phyloP scores from a whole-genome alignment of 2,888 invertebrate genomes.

The Eurytoma californica region DNA sequence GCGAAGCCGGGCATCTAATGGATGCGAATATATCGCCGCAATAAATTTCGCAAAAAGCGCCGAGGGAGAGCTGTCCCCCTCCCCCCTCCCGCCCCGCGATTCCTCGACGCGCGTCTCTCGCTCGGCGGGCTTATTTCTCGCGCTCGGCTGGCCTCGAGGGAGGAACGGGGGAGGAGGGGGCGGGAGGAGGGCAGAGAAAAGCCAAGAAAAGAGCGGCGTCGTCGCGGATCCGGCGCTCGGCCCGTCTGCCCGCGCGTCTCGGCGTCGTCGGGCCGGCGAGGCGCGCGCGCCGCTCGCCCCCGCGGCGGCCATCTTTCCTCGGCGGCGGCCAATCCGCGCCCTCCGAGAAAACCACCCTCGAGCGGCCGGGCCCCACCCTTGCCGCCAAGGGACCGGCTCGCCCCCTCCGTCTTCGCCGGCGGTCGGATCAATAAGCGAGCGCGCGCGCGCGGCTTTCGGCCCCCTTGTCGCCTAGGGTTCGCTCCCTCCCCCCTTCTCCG shows the following conservation, averaged over 20 bases:
- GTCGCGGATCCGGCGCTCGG: conserved; percentile 67
- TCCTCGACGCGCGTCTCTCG: conserved; percentile 53
- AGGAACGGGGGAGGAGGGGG: conserved; percentile 23
- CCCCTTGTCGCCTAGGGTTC: background rate
- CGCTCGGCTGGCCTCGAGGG: conserved; percentile 38
- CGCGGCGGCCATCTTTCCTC: conserved; percentile 72
- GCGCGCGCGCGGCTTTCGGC: conserved; percentile 30
- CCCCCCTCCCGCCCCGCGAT: conserved; percentile 43
- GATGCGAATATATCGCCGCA: conserved; percentile 75
- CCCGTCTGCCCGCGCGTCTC: conserved; percentile 67
- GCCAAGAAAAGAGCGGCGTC: conserved; percentile 62
- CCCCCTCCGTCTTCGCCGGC: conserved; percentile 4
- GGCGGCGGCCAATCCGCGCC: conserved; percentile 66
- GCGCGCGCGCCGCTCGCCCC: conserved; percentile 52
- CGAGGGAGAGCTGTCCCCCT: conserved; percentile 54
- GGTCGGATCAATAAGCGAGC: conserved; percentile 48
- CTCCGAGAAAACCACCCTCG: conserved; percentile 67
- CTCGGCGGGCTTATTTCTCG: conserved; percentile 63
- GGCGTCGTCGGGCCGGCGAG: background rate
- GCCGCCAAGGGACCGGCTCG: conserved; percentile 22
- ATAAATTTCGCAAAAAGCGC: conserved; percentile 74
- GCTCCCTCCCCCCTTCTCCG: background rate
- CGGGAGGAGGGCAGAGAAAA: conserved; percentile 48
- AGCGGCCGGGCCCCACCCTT: conserved; percentile 66
- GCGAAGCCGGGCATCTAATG: conserved; percentile 69